These are phyloP conservation scores for Aspidiotus rigidus DNA, from an alignment of 2,888 invertebrate genomes.

Conservation along the genomic window DNA sequence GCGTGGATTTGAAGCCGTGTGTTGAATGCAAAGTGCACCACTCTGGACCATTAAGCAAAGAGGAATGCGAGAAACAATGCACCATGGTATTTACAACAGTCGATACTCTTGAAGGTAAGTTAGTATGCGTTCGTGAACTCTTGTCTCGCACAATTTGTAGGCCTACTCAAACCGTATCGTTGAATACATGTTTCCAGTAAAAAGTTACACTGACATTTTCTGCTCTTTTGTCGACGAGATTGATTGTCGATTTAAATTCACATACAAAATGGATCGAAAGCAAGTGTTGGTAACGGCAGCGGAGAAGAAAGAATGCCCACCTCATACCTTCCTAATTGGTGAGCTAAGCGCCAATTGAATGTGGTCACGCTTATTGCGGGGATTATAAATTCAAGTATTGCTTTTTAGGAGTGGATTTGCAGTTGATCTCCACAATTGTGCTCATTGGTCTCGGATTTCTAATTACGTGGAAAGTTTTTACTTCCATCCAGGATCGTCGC, in stretches of 20 bases:
- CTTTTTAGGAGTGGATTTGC: slow-evolving; percentile 72
- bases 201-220: slow-evolving; percentile 60
- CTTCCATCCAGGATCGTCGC: slow-evolving; percentile 90
- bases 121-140: neutral
- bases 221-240: slow-evolving; percentile 81
- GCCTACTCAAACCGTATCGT: no score
- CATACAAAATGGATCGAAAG: slow-evolving; percentile 68
- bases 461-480: slow-evolving; percentile 92
- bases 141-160: neutral
- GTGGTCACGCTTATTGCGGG: neutral
- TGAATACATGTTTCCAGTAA: slow-evolving; percentile 38
- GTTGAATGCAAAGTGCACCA: slow-evolving; percentile 87
- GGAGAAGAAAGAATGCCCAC: slow-evolving; percentile 75
- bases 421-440: slow-evolving; percentile 93
- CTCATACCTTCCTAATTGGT: slow-evolving; percentile 51
- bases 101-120: slow-evolving; percentile 14
- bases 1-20: slow-evolving; percentile 83
- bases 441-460: slow-evolving; percentile 85
- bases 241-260: slow-evolving; percentile 81
- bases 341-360: slow-evolving; percentile 24
- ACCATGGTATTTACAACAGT: neutral
- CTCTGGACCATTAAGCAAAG: slow-evolving; percentile 57
- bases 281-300: slow-evolving; percentile 66
- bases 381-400: neutral
- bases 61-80: slow-evolving; percentile 6